Evolutionary conservation across 2,888 invertebrate species (phyloP).

Genomic region (Chirona hameri): DNA sequence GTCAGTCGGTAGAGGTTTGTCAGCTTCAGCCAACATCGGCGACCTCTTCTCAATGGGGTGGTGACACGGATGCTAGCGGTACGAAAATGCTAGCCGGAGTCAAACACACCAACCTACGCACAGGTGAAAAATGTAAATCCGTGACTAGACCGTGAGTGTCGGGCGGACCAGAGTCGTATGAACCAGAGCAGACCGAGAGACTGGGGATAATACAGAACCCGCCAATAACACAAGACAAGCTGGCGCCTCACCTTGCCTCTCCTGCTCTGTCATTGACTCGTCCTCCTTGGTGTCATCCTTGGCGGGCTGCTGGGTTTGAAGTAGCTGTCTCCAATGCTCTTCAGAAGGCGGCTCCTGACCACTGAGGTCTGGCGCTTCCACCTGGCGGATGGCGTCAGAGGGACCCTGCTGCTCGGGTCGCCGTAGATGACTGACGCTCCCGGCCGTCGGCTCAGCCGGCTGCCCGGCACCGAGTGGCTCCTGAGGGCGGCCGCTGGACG

Average conservation of each 20-base stretch:
- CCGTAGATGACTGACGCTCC: neutral
- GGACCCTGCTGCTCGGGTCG: neutral
- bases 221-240: neutral
- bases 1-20: neutral
- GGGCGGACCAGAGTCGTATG: no score
- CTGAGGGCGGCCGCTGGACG: no score
- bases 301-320: neutral
- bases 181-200: neutral
- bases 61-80: neutral
- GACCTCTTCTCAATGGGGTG: neutral
- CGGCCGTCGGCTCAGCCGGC: neutral
- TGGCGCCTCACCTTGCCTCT: neutral
- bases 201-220: neutral
- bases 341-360: constrained; percentile 5
- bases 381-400: neutral
- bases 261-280: neutral
- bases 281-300: neutral
- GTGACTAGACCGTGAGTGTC: no score
- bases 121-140: neutral
- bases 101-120: no score
- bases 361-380: constrained; percentile 13
- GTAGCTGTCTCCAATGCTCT: constrained; percentile 26
- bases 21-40: neutral
- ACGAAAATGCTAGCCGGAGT: neutral
- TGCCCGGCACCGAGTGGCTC: neutral